Base-by-base conservation (phyloP, 1,140 invertebrate genomes). In the Agraylea sexmaculata region DNA sequence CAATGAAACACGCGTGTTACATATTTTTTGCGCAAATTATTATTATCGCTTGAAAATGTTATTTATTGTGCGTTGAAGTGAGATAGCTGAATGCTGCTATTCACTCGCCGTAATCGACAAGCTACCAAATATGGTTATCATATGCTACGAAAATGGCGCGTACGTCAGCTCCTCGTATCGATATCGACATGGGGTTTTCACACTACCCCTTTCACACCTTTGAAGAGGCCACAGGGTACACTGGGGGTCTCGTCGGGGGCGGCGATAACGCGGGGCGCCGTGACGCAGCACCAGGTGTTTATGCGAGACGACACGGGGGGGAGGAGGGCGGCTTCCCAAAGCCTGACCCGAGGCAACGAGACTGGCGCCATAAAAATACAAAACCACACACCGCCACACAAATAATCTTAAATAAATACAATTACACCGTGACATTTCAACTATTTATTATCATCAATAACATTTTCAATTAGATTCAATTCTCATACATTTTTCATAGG, bases 71-170 rank as follows among this genome's bases (percentile, higher is more conserved):
- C 15, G 4, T 29, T 4, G n/a, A 29, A 12, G 28, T 29, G n/a
- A 15, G 11, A 11, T 29, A 29, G 15, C 28, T 12, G 28, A 29
- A 11, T 11, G 15, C n/a, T 12, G n/a, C 4, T 4, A 15, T 29
- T 29, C 28, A 11, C 28, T 3, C 4, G 4, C 28, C 28, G 15
- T 25, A n/a, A 25, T 7, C 6, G 31, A 25, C 45, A 46, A 42
- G 20, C 40, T 46, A 33, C 45, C 45, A 42, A 46, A 46, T 46
- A 46, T 34, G 45, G 45, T 31, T 17, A 34, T 46, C 45, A 46
- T 36, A 42, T 46, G 45, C 31, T 33, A 40, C 45, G 40, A 46
- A 46, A 46, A 42, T 28, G 25, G 20, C 13, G n/a, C 45, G 20
- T 42, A 42, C 18, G 22, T 15, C 31, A 25, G 13, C 22, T 23